These are phyloP conservation scores for Ichneumoninae sp. DNA, from an alignment of 2,888 invertebrate genomes.

Conservation along the genomic window DNA sequence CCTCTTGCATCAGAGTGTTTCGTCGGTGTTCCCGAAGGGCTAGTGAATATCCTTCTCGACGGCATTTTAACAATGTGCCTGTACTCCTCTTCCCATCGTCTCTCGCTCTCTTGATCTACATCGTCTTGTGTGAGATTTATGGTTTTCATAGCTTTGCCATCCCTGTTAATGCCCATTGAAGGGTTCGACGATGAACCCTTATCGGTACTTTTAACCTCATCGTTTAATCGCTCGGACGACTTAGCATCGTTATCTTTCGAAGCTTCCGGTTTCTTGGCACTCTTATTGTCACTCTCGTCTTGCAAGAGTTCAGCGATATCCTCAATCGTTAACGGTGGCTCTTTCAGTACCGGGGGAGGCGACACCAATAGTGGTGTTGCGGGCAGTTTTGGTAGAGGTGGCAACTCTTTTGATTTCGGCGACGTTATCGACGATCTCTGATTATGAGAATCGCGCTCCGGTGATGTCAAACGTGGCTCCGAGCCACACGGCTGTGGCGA, in stretches of 20 bases:
- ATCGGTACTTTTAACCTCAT: constrained; percentile 44
- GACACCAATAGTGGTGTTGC: constrained; percentile 74
- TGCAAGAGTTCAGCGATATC: constrained; percentile 80
- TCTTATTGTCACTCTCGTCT: constrained; percentile 81
- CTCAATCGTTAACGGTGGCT: constrained; percentile 80
- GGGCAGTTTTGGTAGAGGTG: constrained; percentile 62
- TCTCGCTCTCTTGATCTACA: constrained; percentile 72
- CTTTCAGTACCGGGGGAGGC: constrained; percentile 75
- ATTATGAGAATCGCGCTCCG: constrained; percentile 73
- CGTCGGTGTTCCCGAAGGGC: constrained; percentile 29
- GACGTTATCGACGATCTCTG: constrained; percentile 66
- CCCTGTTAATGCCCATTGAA: constrained; percentile 31
- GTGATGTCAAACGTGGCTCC: constrained; percentile 72
- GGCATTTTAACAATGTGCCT: constrained; percentile 76
- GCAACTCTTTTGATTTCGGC: constrained; percentile 69
- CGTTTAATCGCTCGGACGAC: constrained; percentile 5
- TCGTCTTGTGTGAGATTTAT: constrained; percentile 60
- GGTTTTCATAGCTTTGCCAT: constrained; percentile 59
- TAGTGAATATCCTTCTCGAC: constrained; percentile 50
- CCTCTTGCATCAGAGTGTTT: constrained; percentile 49
- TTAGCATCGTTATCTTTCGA: constrained; percentile 13
- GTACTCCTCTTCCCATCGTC: constrained; percentile 77
- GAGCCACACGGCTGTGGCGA: constrained; percentile 67
- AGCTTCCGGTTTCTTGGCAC: constrained; percentile 62
- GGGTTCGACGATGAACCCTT: constrained; percentile 46